Evolutionary conservation across 2,888 invertebrate species (phyloP), one percentile per base, ranked within the genome.

Genomic region (Argyra leucocephala): DNA sequence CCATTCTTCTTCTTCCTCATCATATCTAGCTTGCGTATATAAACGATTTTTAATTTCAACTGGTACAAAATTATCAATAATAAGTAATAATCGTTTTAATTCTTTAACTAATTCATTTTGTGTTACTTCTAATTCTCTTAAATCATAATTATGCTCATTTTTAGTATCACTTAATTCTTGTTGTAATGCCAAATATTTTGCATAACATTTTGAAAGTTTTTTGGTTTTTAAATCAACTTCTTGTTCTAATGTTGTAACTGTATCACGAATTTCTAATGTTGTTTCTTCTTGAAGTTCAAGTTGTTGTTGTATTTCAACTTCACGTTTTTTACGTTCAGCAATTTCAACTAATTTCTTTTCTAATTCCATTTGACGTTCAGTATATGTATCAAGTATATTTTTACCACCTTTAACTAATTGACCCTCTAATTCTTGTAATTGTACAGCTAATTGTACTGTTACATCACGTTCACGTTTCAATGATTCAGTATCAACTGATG

Each of bases 221-320:
- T 90, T 91, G 24, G 96, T 92, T 80, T 98, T 99, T 66, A 93
- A 88, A 76, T 99, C 98, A 2, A 98, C 96, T 81, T 98, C 97
- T 77, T 96, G 96, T 76, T 96, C 95, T 66, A 99, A 81, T 63
- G 90, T 92, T 10, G 91, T 86, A 75, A 93, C 97, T 0, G 95
- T 96, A 74, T 91, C 93, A 66, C 91, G 88, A 65, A 98, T 88
- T 74, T 93, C 96, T 63, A 90, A 83, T 18, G 95, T 91, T 21
- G 90, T 92, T 76, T 97, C 93, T 76, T 99, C 97, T 77, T 97
- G 93, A 72, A 91, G 83, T 74, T 98, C 96, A 64, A 99, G 83
- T 75, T 90, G 88, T 79, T 96, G 95, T 75, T 93, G 90, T 86
- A 98, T 96, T 81, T 97, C 96, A 65, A 96, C 81, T 82, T 85